phyloP scores from a whole-genome alignment of 2,113 vertebrate genomes.

The Spilogale gracilis region DNA sequence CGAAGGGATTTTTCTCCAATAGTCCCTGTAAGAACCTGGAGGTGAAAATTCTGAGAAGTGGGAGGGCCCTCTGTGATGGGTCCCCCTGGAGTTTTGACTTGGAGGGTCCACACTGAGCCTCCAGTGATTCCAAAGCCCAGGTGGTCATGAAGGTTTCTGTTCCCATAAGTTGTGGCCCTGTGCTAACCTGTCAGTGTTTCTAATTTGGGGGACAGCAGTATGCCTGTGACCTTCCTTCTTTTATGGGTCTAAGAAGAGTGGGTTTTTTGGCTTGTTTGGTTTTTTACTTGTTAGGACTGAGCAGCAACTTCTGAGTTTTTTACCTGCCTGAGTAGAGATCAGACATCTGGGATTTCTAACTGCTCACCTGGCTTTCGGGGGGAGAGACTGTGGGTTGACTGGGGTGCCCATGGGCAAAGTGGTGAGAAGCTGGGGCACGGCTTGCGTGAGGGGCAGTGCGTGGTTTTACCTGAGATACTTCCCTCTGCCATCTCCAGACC shows the following conservation, averaged over 20 bases:
- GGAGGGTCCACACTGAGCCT: too few relatives aligned
- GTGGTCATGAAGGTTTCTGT: background rate
- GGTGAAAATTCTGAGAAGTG: fast-evolving
- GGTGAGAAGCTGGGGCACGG: background rate
- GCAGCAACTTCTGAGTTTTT: background rate
- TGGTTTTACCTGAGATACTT: background rate
- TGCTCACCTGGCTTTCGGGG: fast-evolving
- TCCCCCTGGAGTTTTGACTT: background rate
- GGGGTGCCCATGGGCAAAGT: fast-evolving
- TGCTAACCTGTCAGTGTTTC: fast-evolving
- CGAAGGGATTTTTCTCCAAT: background rate
- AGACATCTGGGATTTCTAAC: background rate
- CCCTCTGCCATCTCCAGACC: too few relatives aligned
- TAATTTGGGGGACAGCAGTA: fast-evolving
- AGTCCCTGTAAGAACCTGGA: background rate
- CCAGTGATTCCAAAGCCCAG: fast-evolving
- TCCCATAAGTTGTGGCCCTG: background rate
- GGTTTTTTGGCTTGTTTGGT: background rate
- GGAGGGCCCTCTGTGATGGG: fast-evolving
- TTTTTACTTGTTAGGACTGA: background rate
- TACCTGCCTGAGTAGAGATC: background rate
- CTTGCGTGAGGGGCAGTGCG: fast-evolving
- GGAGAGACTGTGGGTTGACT: background rate
- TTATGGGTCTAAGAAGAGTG: background rate
- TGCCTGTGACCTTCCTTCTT: background rate